Conservation (phyloP, 2,797 vertebrate genomes). For the Amazona ochrocephala region DNA sequence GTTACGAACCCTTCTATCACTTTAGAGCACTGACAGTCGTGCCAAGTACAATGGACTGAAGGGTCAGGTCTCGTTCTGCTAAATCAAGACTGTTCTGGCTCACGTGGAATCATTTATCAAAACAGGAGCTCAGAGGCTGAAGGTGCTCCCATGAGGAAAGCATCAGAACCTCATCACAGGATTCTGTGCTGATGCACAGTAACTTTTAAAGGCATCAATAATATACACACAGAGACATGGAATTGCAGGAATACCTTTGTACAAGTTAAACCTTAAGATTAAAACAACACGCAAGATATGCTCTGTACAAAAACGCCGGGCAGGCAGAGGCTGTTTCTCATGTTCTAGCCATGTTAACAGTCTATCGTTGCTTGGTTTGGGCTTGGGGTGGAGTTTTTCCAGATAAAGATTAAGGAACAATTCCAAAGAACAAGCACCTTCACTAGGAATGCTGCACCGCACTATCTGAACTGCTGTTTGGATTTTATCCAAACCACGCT, state of each 20-base stretch:
- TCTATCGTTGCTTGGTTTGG: background rate
- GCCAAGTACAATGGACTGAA: background rate
- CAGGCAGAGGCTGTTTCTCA: background rate
- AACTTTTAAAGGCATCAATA: background rate
- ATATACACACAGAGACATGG: background rate
- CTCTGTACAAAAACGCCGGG: background rate
- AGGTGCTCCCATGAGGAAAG: background rate
- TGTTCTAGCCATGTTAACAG: background rate
- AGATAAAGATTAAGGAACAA: background rate
- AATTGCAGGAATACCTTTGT: background rate
- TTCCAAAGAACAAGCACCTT: background rate
- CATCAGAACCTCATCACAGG: background rate
- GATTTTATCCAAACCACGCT: background rate
- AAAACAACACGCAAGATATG: background rate
- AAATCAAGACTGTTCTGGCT: background rate
- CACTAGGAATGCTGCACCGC: background rate
- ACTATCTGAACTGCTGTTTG: background rate
- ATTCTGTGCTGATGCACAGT: fast-evolving
- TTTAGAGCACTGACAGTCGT: fast-evolving
- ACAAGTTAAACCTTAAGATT: background rate
- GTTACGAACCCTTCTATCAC: background rate
- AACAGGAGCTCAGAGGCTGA: background rate
- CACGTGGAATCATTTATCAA: background rate
- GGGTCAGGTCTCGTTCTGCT: background rate
- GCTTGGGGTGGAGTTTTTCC: background rate